phyloP scores from a whole-genome alignment of 2,113 vertebrate species.

The Bos javanicus region DNA sequence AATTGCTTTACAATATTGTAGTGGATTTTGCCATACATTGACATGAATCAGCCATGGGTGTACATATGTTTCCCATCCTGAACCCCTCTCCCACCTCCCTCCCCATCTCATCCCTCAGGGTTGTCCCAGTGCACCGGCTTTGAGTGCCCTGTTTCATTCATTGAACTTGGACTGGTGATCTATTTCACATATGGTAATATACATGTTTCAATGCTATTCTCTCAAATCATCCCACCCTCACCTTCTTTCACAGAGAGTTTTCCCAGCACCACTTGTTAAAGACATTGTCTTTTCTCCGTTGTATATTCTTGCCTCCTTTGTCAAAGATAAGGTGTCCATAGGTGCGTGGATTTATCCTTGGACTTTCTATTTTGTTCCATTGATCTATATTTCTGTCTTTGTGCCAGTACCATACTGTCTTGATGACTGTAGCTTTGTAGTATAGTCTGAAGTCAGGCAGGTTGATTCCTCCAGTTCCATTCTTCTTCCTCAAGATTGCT shows the following conservation, averaged over 20 bases:
- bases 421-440: not conserved
- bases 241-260: not conserved
- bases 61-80: accelerated
- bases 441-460: not conserved
- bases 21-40: not conserved
- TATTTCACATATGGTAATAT: not conserved
- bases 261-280: not conserved
- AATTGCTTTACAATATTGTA: not conserved
- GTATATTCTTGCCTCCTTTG: not conserved
- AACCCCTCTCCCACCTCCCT: not conserved
- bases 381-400: not conserved
- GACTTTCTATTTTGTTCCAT: not conserved
- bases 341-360: not conserved
- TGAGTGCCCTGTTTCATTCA: not conserved
- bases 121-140: not conserved
- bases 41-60: not conserved
- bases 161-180: not conserved
- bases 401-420: not conserved
- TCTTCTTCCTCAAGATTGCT: not conserved
- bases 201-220: not conserved
- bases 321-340: not conserved
- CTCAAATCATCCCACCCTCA: not conserved
- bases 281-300: not conserved
- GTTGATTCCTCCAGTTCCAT: not conserved
- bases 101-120: not conserved